Percentiles rank a stretch among this genome's conserved stretches.
phyloP scores from a whole-genome alignment of 2,113 vertebrate genomes.

The Mus musculus region DNA sequence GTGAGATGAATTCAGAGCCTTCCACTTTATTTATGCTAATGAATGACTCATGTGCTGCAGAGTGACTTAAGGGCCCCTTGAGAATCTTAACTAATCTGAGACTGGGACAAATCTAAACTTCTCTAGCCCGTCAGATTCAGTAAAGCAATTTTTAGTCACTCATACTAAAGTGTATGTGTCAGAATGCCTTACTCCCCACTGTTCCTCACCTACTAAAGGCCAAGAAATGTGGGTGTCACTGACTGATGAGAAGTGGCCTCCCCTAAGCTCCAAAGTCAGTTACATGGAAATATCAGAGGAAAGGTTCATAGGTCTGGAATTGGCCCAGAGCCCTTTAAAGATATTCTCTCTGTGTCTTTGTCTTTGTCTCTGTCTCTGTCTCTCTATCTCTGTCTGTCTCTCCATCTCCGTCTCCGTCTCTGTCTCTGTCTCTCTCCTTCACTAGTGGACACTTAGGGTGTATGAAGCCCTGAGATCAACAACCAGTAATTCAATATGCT shows the following conservation, averaged over 20 bases:
- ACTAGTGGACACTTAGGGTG: neutral
- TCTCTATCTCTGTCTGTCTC: neutral
- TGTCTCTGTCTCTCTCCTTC: neutral
- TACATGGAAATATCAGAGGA: neutral
- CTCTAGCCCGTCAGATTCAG: neutral
- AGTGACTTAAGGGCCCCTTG: neutral
- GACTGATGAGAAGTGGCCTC: neutral
- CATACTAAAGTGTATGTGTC: neutral
- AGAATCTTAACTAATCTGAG: neutral
- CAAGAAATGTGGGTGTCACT: neutral
- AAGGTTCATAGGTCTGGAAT: neutral
- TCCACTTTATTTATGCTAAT: no score
- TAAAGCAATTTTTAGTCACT: neutral
- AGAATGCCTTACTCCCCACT: fast-evolving
- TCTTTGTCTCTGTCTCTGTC: no score
- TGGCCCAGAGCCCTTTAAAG: neutral
- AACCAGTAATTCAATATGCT: neutral
- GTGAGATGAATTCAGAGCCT: neutral
- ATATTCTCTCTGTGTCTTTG: neutral
- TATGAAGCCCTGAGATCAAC: neutral
- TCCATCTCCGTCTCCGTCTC: fast-evolving
- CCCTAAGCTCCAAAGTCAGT: neutral
- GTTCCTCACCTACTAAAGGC: neutral
- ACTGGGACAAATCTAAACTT: neutral
- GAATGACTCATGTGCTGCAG: neutral